These are phyloP conservation scores for Cryptotis parvus DNA, from an alignment of 2,113 vertebrate species.

Conservation along the genomic window DNA sequence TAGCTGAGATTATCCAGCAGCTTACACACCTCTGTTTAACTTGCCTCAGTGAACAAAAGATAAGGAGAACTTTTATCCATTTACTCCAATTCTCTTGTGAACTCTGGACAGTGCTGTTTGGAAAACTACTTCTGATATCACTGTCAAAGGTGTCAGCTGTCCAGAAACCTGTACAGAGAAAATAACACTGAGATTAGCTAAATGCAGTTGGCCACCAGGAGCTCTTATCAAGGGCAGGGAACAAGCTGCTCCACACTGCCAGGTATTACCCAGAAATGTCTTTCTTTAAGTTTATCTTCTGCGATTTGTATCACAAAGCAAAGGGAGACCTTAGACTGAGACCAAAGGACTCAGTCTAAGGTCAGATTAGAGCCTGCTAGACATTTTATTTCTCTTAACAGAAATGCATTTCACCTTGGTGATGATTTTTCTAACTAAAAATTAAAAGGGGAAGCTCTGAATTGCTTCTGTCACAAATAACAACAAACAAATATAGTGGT, in stretches of 20 bases:
- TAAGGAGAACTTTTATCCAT: constrained; percentile 79
- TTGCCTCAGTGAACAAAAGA: constrained; percentile 75
- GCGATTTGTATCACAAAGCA: not conserved
- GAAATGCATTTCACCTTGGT: not conserved
- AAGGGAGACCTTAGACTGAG: too few species aligned
- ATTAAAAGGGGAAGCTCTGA: not conserved
- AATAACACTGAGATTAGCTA: constrained; percentile 85
- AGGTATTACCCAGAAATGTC: not conserved
- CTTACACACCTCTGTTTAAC: constrained; percentile 85
- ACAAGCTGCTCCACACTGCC: not conserved
- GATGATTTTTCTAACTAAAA: not conserved
- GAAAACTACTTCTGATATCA: constrained; percentile 85
- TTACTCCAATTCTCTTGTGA: constrained; percentile 66
- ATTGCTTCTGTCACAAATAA: not conserved
- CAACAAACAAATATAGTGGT: not conserved
- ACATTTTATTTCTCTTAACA: not conserved
- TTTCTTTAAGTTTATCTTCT: not conserved
- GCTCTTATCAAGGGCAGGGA: not conserved
- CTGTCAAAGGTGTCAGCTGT: constrained; percentile 87
- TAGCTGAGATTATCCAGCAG: constrained; percentile 81
- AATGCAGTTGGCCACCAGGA: constrained; percentile 34
- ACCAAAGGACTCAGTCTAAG: accelerated
- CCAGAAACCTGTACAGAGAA: constrained; percentile 72
- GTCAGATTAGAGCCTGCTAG: not conserved
- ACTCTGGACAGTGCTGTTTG: constrained; percentile 76